Evolutionary conservation across 2,797 vertebrate genomes (phyloP).

Genomic region (Karalla daura): DNA sequence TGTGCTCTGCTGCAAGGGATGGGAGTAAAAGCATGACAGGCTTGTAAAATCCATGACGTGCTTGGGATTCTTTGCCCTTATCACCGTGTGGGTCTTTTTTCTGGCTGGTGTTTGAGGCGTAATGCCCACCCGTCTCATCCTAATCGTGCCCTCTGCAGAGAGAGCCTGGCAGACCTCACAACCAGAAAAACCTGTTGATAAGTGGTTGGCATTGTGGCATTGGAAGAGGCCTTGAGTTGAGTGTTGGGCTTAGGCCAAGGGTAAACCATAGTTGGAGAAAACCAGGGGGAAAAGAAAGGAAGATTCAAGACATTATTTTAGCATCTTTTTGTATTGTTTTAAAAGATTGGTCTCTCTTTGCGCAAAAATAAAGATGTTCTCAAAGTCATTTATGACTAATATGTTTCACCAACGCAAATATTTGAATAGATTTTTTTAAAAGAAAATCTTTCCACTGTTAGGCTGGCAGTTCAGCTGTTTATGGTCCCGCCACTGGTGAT

Average conservation of each 20-base stretch:
- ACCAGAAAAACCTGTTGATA: slow-evolving; percentile 88
- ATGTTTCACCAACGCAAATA: too few species aligned
- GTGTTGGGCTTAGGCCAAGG: slow-evolving; percentile 34
- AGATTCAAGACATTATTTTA: slow-evolving; percentile 12
- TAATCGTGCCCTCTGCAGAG: slow-evolving; percentile 74
- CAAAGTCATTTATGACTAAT: too few species aligned
- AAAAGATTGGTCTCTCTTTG: slow-evolving; percentile 14
- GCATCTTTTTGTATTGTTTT: slow-evolving; percentile 4
- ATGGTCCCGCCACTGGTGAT: slow-evolving; percentile 70
- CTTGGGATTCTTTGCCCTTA: slow-evolving; percentile 74
- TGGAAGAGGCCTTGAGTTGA: slow-evolving; percentile 33
- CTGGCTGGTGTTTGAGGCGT: slow-evolving; percentile 58
- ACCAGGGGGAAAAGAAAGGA: slow-evolving; percentile 16
- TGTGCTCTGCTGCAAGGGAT: slow-evolving; percentile 61
- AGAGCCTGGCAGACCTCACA: slow-evolving; percentile 77
- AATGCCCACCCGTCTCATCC: slow-evolving; percentile 60
- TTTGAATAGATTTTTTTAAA: too few species aligned
- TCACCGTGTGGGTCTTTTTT: slow-evolving; percentile 65
- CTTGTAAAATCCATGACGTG: slow-evolving; percentile 75
- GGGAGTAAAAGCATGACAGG: slow-evolving; percentile 72
- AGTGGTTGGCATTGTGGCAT: slow-evolving; percentile 74
- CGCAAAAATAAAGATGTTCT: slow-evolving; percentile 13
- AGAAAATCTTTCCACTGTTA: slow-evolving; percentile 11
- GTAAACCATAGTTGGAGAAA: slow-evolving; percentile 25
- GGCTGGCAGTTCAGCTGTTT: slow-evolving; percentile 78